A percentile compares a stretch with the other conserved stretches of the same genome.
Evolutionary conservation across 1,140 invertebrate species (phyloP).

Genomic region (Matsumurasca onukii): DNA sequence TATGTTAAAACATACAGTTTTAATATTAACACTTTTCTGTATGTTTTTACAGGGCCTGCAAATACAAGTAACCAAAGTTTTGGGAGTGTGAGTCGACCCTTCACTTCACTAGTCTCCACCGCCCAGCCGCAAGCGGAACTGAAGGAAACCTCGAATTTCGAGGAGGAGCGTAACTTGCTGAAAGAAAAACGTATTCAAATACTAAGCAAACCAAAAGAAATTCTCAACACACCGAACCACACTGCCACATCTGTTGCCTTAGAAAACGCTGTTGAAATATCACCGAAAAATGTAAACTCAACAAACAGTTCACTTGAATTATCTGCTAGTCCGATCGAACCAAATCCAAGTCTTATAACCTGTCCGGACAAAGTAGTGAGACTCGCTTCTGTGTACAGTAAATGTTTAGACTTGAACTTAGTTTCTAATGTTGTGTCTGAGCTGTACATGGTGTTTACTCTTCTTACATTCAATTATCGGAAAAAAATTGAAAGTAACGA

Average conservation of each 20-base stretch:
- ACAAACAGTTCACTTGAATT: background rate
- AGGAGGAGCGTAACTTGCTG: constrained; percentile 3
- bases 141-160: constrained; percentile 8
- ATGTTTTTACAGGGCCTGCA: background rate
- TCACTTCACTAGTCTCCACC: background rate
- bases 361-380: background rate
- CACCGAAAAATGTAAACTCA: background rate
- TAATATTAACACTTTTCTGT: background rate
- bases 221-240: background rate
- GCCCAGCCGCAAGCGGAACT: background rate
- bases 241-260: background rate
- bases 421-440: background rate
- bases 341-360: background rate
- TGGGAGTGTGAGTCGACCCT: background rate
- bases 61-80: background rate
- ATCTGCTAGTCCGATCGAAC: background rate
- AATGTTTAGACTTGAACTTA: constrained; percentile 6
- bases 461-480: background rate
- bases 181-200: constrained; percentile 14
- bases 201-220: too few species aligned
- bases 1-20: background rate
- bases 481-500: background rate
- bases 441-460: background rate
- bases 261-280: background rate
- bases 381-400: constrained; percentile 7